A percentile compares a stretch with the other conserved stretches of the same genome.
Evolutionary conservation across 2,797 vertebrate genomes (phyloP).

Genomic region (Remorina albescens): DNA sequence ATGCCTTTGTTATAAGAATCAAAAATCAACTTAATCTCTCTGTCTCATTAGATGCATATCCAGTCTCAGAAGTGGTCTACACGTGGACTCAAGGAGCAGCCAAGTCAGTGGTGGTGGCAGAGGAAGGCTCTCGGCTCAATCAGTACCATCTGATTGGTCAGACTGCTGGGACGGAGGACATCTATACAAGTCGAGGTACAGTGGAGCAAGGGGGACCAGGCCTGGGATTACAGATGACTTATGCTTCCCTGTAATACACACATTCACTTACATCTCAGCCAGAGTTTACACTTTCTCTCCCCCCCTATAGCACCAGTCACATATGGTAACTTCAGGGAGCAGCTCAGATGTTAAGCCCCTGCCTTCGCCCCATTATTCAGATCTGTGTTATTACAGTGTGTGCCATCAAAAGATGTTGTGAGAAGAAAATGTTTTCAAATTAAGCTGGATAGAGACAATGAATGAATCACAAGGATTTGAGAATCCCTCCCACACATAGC

Average conservation of each 20-base stretch:
- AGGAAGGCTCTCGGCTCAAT: slow-evolving; percentile 96
- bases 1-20: no score
- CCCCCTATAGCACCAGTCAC: not conserved
- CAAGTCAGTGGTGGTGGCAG: slow-evolving; percentile 95
- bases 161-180: slow-evolving; percentile 93
- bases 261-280: not conserved
- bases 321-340: slow-evolving; percentile 18
- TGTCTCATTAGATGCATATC: slow-evolving; percentile 91
- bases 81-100: slow-evolving; percentile 92
- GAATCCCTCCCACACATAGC: slow-evolving; percentile 80
- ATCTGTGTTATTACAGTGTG: slow-evolving; percentile 59
- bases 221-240: slow-evolving; percentile 17
- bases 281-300: not conserved
- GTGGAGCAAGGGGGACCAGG: not conserved
- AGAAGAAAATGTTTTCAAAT: slow-evolving; percentile 76
- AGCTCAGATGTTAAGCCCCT: slow-evolving; percentile 29
- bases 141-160: slow-evolving; percentile 97
- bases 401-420: slow-evolving; percentile 63
- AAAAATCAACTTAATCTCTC: not conserved
- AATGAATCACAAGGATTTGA: slow-evolving; percentile 82
- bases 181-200: slow-evolving; percentile 94
- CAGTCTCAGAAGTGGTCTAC: slow-evolving; percentile 96
- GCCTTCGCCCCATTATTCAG: slow-evolving; percentile 40
- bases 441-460: slow-evolving; percentile 79
- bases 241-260: not conserved